Evolutionary conservation across 2,797 vertebrate species (phyloP).

Genomic region (Prionace glauca): DNA sequence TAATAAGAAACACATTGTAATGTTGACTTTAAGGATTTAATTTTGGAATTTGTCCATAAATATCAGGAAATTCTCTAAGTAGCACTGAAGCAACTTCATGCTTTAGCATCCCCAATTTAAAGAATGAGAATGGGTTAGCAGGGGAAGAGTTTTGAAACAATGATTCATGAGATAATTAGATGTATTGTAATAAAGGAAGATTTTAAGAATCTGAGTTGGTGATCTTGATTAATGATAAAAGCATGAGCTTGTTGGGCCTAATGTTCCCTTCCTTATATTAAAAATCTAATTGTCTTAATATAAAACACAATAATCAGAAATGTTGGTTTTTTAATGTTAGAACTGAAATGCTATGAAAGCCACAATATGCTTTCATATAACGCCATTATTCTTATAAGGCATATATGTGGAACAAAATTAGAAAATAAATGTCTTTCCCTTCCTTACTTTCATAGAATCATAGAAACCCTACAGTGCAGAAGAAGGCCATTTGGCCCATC

Average conservation of each 20-base stretch:
- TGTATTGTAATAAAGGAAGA: not conserved
- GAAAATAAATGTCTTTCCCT: not conserved
- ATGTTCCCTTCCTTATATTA: not conserved
- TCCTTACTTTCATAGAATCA: no score
- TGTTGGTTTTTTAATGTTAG: not conserved
- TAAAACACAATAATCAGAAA: not conserved
- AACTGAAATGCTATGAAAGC: not conserved
- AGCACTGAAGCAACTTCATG: not conserved
- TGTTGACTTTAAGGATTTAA: not conserved
- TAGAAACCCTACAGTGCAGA: no score
- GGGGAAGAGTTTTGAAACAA: not conserved
- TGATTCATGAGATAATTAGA: not conserved
- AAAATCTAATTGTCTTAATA: not conserved
- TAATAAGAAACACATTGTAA: not conserved
- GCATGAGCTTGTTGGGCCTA: not conserved
- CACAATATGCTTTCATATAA: not conserved
- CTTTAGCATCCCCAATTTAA: not conserved
- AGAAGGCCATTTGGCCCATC: no score
- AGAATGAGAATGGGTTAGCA: not conserved
- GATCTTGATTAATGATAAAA: not conserved
- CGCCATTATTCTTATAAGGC: not conserved
- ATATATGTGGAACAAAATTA: not conserved
- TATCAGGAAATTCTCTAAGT: not conserved
- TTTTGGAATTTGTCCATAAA: conserved; percentile 9
- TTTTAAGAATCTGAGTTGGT: not conserved